Conservation (phyloP, 2,113 vertebrate genomes). For the Bos javanicus region DNA sequence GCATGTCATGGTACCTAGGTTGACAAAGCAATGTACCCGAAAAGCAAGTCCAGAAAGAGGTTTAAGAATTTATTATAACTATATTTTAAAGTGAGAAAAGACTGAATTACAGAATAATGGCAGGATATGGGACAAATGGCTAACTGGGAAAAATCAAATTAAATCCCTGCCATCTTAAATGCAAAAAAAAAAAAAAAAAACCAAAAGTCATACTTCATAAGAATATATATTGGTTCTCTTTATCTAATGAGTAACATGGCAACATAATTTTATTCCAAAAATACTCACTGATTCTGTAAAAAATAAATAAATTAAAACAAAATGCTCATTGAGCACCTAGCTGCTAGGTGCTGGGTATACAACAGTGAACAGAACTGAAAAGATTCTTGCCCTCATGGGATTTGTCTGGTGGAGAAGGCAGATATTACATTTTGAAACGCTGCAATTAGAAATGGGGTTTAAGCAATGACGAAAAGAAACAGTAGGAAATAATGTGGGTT, state of each 20-base stretch:
- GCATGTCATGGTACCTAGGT: not conserved
- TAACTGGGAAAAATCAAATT: constrained; percentile 33
- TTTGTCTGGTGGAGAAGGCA: not conserved
- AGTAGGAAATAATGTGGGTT: not conserved
- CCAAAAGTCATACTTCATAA: not conserved
- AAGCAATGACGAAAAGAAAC: not conserved
- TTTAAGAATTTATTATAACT: not conserved
- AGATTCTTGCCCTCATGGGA: not conserved
- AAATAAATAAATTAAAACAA: not conserved
- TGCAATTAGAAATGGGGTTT: not conserved
- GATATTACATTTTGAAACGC: not conserved
- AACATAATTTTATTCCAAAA: constrained; percentile 3
- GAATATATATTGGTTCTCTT: not conserved
- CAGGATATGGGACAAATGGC: not conserved
- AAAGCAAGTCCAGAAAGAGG: constrained; percentile 23
- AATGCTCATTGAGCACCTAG: not conserved
- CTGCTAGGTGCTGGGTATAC: not conserved
- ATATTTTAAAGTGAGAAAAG: not conserved
- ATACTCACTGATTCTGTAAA: not conserved
- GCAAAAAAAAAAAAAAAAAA: not conserved
- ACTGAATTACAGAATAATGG: not conserved
- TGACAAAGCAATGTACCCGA: not conserved
- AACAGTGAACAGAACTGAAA: not conserved
- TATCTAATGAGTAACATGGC: not conserved
- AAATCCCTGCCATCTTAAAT: not conserved